Evolutionary conservation across 2,797 vertebrate genomes (phyloP).

Genomic region (Todus mexicanus): DNA sequence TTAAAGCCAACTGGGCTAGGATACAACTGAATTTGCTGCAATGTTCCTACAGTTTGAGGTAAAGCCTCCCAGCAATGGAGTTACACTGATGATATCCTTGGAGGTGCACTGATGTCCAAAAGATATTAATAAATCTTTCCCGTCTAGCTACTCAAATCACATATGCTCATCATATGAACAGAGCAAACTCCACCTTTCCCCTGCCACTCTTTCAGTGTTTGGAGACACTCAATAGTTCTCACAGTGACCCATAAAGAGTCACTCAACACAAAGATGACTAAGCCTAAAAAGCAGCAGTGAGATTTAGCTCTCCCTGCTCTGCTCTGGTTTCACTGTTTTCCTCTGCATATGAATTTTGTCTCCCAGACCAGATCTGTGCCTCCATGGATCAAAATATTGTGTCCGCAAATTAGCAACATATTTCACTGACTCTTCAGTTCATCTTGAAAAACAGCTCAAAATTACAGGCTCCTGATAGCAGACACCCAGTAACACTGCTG

Average conservation of each 20-base stretch:
- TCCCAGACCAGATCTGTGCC: background rate
- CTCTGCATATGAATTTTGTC: background rate
- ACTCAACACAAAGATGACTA: background rate
- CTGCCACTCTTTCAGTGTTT: background rate
- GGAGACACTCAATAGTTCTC: background rate
- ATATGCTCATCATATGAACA: background rate
- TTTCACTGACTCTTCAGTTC: background rate
- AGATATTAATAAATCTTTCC: background rate
- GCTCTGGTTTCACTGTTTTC: background rate
- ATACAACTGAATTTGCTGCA: background rate
- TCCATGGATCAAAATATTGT: background rate
- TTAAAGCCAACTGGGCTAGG: background rate
- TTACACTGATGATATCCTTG: background rate
- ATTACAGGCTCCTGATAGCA: background rate
- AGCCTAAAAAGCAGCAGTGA: background rate
- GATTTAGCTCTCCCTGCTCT: background rate
- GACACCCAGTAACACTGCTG: background rate
- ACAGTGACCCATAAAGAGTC: background rate
- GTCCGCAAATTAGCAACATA: background rate
- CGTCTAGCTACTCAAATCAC: background rate
- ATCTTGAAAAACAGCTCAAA: background rate
- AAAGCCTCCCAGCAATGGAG: background rate
- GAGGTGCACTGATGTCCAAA: background rate
- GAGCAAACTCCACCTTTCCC: background rate
- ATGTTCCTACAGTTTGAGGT: background rate